phyloP scores from a whole-genome alignment of 2,888 invertebrate genomes.

The Epicampocera succincta region DNA sequence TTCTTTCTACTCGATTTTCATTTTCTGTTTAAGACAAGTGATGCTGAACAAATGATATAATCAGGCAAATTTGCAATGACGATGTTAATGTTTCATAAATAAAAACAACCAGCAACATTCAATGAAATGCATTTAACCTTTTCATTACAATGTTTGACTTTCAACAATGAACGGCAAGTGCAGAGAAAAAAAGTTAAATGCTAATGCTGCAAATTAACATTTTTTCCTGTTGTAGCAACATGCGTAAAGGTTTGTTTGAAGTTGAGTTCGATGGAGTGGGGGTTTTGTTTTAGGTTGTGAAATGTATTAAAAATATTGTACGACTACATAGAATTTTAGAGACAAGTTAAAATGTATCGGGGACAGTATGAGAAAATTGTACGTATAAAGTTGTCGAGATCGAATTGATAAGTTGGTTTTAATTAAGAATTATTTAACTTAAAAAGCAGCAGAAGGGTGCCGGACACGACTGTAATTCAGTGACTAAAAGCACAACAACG shows the following conservation, averaged over 20 bases:
- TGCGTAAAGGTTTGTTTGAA: conserved; percentile 26
- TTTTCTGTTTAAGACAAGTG: conserved; percentile 61
- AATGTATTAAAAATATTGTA: conserved; percentile 24
- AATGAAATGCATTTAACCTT: conserved; percentile 66
- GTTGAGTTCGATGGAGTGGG: not conserved
- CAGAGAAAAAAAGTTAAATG: conserved; percentile 15
- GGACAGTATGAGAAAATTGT: not conserved
- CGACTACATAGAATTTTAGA: conserved; percentile 9
- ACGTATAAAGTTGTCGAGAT: conserved; percentile 5
- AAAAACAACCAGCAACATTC: conserved; percentile 36
- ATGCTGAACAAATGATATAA: conserved; percentile 67
- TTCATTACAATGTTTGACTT: conserved; percentile 52
- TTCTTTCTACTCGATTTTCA: conserved; percentile 10
- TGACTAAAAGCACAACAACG: no score
- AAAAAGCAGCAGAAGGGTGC: no score
- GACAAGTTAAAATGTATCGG: conserved; percentile 25
- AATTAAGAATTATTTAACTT: no score
- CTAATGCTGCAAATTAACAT: conserved; percentile 47
- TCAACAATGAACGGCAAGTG: conserved; percentile 27
- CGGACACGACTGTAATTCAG: no score
- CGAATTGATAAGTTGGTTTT: not conserved
- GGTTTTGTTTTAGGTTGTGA: not conserved
- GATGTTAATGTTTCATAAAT: conserved; percentile 54
- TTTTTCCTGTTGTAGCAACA: not conserved
- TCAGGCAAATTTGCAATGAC: conserved; percentile 60